A percentile compares a stretch with the other conserved stretches of the same genome.
phyloP scores from a whole-genome alignment of 2,797 vertebrate species.

The Protosalanx chinensis region DNA sequence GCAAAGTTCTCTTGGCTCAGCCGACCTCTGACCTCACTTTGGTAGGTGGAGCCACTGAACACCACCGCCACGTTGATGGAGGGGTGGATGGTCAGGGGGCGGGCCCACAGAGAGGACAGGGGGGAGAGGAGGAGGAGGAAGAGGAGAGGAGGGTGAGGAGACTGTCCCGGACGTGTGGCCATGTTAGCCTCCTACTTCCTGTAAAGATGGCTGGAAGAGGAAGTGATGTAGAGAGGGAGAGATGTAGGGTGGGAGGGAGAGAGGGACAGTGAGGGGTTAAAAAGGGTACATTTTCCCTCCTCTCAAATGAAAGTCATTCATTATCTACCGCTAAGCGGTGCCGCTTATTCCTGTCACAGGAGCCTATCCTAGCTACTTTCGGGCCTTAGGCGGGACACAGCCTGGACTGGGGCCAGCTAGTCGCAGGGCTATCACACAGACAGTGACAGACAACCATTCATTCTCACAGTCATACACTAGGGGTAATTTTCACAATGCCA shows the following conservation, averaged over 20 bases:
- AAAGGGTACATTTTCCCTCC: conserved; percentile 16
- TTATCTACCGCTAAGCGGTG: too few relatives aligned
- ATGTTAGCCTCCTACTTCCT: conserved; percentile 76
- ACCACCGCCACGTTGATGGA: conserved; percentile 91
- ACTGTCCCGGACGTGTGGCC: conserved; percentile 61
- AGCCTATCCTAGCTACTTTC: too few relatives aligned
- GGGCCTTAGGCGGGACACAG: too few relatives aligned
- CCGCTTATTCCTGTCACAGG: too few relatives aligned
- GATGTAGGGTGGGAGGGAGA: conserved; percentile 17
- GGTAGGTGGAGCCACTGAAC: conserved; percentile 86
- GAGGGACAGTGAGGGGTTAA: conserved; percentile 1
- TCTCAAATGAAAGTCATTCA: too few relatives aligned
- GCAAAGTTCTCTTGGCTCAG: conserved; percentile 91
- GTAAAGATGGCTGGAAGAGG: conserved; percentile 18
- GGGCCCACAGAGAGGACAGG: conserved; percentile 51
- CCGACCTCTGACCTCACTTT: conserved; percentile 81
- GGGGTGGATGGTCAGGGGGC: conserved; percentile 76
- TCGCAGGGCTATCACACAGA: too few relatives aligned
- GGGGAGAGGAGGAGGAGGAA: conserved; percentile 59
- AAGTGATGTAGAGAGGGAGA: conserved; percentile 1
- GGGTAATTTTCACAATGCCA: too few relatives aligned
- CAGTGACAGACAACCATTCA: too few relatives aligned
- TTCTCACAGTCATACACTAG: too few relatives aligned
- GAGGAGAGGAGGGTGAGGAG: conserved; percentile 59
- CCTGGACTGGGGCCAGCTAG: too few relatives aligned